A percentile compares a stretch with the other conserved stretches of the same genome.
These are phyloP conservation scores for Brachionus calyciflorus DNA, from an alignment of 1,140 invertebrate genomes.

Conservation along the genomic window DNA sequence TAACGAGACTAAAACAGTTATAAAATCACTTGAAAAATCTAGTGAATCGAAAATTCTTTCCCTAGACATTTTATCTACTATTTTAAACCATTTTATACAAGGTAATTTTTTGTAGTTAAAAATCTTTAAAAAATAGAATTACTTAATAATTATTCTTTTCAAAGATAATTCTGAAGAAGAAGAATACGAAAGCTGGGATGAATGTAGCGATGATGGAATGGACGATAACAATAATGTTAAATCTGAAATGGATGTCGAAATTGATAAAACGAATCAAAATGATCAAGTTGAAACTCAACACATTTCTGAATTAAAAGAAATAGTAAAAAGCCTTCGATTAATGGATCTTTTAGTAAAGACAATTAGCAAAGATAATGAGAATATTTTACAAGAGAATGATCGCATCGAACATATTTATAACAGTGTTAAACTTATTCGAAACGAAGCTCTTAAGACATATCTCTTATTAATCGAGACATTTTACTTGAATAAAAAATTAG, in stretches of 20 bases:
- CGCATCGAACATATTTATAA: conserved; percentile 36
- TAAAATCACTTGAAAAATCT: conserved; percentile 19
- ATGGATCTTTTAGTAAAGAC: conserved; percentile 39
- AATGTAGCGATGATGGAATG: conserved; percentile 24
- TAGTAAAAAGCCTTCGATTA: background rate
- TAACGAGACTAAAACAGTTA: conserved; percentile 21
- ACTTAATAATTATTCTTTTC: background rate
- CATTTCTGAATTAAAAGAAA: background rate
- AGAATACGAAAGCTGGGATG: conserved; percentile 16
- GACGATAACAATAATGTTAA: conserved; percentile 17
- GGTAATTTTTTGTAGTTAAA: background rate
- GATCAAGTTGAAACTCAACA: background rate
- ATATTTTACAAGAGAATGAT: conserved; percentile 13
- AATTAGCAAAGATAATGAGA: conserved; percentile 35
- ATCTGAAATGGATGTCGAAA: conserved; percentile 9
- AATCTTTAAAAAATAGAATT: background rate
- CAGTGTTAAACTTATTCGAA: conserved; percentile 29
- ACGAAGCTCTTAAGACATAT: conserved; percentile 34
- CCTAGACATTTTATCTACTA: background rate
- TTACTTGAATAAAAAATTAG: background rate
- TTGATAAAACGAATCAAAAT: background rate
- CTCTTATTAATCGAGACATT: conserved; percentile 19
- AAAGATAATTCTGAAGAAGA: background rate
- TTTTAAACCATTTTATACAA: background rate
- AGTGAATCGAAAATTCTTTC: conserved; percentile 13